Conservation (phyloP, 2,113 vertebrate genomes). For the Agelaius phoeniceus region DNA sequence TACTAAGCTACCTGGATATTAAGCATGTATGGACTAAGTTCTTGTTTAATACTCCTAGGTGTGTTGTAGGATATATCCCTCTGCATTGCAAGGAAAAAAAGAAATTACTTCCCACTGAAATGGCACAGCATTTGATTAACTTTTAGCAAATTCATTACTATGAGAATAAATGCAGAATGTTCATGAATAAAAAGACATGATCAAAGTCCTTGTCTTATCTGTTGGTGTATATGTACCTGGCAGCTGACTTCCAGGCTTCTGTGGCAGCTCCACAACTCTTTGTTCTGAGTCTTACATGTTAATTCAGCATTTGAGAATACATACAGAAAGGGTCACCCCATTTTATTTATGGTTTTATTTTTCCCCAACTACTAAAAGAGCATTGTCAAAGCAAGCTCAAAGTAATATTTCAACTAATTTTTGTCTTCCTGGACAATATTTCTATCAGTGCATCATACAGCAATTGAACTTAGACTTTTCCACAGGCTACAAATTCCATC, state of each 20-base stretch:
- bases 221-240: fast-evolving
- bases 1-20: neutral
- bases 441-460: neutral
- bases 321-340: neutral
- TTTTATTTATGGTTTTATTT: neutral
- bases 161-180: neutral
- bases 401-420: neutral
- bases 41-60: neutral
- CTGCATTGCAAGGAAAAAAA: neutral
- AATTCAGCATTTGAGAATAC: neutral
- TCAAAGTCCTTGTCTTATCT: neutral
- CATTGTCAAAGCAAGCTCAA: neutral
- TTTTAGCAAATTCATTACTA: neutral
- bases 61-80: neutral
- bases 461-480: neutral
- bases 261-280: neutral
- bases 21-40: neutral
- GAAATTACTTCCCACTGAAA: neutral
- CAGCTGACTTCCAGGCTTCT: neutral
- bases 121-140: neutral
- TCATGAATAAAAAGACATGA: neutral
- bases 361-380: fast-evolving
- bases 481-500: neutral
- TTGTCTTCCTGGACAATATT: neutral
- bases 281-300: neutral